Conservation (phyloP, 1,140 invertebrate genomes). For the Cotesia glomerata region DNA sequence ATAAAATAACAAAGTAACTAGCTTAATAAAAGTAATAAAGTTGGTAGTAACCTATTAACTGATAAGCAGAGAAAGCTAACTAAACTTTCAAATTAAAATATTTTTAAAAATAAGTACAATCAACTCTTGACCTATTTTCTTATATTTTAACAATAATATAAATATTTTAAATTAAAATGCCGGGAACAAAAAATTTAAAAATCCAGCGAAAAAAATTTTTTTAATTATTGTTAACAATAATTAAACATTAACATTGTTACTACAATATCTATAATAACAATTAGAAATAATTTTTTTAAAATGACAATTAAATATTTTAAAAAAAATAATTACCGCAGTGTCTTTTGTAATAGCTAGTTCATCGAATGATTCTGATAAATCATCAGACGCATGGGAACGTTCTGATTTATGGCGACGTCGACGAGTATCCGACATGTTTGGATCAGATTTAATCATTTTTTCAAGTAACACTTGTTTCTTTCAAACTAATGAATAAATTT, state of each 20-base stretch:
- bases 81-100: too few relatives aligned
- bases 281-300: background rate
- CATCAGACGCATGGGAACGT: conserved; percentile 57
- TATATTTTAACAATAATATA: too few relatives aligned
- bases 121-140: too few relatives aligned
- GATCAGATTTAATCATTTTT: background rate
- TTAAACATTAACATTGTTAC: too few relatives aligned
- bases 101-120: too few relatives aligned
- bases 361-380: conserved; percentile 57
- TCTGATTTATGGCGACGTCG: conserved; percentile 54
- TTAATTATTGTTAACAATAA: too few relatives aligned
- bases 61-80: background rate
- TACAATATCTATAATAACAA: too few relatives aligned
- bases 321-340: conserved; percentile 48
- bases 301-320: background rate
- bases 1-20: too few relatives aligned
- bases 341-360: conserved; percentile 57
- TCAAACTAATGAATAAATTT: background rate
- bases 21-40: background rate
- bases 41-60: background rate
- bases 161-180: too few relatives aligned
- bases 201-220: too few relatives aligned
- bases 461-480: background rate
- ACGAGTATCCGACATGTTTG: conserved; percentile 57
- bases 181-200: too few relatives aligned